Conservation (phyloP, 2,888 invertebrate species). For the Leucozona laternaria region DNA sequence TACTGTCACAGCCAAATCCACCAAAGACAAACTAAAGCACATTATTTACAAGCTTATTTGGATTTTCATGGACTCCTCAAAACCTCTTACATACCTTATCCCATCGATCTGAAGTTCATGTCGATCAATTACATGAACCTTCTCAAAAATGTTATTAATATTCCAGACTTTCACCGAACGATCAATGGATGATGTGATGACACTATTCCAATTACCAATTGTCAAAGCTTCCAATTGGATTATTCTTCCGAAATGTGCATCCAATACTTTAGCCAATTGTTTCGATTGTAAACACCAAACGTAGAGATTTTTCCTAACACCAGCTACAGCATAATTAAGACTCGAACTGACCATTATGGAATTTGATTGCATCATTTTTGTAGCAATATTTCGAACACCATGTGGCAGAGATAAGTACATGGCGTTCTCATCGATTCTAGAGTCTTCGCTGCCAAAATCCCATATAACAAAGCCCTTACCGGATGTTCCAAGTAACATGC, state of each 20-base stretch:
- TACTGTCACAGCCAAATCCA: constrained; percentile 94
- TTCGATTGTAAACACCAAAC: constrained; percentile 94
- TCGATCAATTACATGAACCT: constrained; percentile 97
- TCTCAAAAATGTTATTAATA: constrained; percentile 99
- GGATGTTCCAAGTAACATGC: constrained; percentile 91
- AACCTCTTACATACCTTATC: constrained; percentile 90
- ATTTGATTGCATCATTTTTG: constrained; percentile 94
- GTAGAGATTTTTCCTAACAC: constrained; percentile 97
- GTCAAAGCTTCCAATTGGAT: constrained; percentile 95
- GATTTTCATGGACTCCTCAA: background rate
- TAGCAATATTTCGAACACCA: constrained; percentile 96
- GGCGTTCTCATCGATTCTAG: constrained; percentile 84
- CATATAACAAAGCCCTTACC: constrained; percentile 93
- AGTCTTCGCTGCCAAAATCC: constrained; percentile 86
- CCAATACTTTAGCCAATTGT: constrained; percentile 94
- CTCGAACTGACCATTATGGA: constrained; percentile 96
- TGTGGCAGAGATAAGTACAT: constrained; percentile 90
- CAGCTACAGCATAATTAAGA: constrained; percentile 96
- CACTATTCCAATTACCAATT: constrained; percentile 95
- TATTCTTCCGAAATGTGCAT: constrained; percentile 98
- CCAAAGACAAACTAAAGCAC: constrained; percentile 88
- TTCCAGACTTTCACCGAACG: constrained; percentile 99
- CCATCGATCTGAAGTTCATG: constrained; percentile 98
- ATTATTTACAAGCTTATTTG: background rate
- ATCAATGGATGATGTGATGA: constrained; percentile 98